phyloP scores from a whole-genome alignment of 37 sponge, comb jelly and placozoan genomes.

The Hormiphora californensis region DNA sequence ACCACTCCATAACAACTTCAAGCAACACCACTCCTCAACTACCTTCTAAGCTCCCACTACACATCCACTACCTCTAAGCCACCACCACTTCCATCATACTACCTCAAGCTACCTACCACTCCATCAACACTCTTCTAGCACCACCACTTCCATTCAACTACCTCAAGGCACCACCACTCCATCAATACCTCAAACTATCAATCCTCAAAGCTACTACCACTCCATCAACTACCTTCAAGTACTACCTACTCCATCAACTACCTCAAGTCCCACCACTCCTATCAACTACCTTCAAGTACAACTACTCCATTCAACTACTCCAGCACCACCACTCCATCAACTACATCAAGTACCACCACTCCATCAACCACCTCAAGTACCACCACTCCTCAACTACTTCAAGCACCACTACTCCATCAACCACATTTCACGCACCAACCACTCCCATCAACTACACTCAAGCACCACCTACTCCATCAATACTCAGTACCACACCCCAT shows the following conservation, averaged over 20 bases:
- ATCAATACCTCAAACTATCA: too few relatives aligned
- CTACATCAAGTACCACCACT: neutral
- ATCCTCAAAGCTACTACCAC: too few relatives aligned
- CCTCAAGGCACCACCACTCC: too few relatives aligned
- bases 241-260: neutral
- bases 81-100: too few relatives aligned
- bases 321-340: neutral
- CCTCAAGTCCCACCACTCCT: too few relatives aligned
- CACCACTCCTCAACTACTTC: neutral
- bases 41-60: too few relatives aligned
- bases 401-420: neutral
- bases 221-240: neutral
- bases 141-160: too few relatives aligned
- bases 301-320: neutral
- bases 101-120: neutral
- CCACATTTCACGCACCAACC: neutral
- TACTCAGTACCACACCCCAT: too few relatives aligned
- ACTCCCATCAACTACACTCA: neutral
- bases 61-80: too few relatives aligned
- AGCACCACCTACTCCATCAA: neutral
- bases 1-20: too few relatives aligned
- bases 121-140: slow-evolving; percentile 1
- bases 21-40: too few relatives aligned
- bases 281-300: neutral
- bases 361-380: neutral